Evolutionary conservation across 2,888 invertebrate species (phyloP).

Genomic region (Phyllotreta striolata): DNA sequence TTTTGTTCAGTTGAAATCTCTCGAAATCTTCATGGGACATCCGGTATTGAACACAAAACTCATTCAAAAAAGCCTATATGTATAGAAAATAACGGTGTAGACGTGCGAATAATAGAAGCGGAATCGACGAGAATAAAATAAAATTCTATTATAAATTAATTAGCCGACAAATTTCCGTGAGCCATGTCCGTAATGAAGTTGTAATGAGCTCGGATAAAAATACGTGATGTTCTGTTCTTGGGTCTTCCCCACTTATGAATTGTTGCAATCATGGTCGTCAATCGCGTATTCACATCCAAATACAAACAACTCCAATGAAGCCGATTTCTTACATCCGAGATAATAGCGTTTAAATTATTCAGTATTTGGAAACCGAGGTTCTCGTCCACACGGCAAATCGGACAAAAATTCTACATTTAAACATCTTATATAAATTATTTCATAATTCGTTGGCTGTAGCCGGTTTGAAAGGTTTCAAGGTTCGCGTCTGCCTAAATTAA

Average conservation of each 20-base stretch:
- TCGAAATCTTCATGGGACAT: too few species aligned
- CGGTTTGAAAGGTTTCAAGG: slow-evolving; percentile 17
- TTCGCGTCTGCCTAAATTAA: slow-evolving; percentile 4
- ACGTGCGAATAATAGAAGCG: too few species aligned
- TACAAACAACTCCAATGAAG: slow-evolving; percentile 6
- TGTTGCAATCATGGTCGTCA: slow-evolving; percentile 2
- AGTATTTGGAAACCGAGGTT: slow-evolving; percentile 11
- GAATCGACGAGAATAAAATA: too few species aligned
- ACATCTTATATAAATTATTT: not conserved
- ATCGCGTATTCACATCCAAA: slow-evolving; percentile 1
- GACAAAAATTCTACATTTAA: not conserved
- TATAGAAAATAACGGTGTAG: too few species aligned
- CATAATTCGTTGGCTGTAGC: slow-evolving; percentile 8
- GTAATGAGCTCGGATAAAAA: too few species aligned
- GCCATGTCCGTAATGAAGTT: too few species aligned
- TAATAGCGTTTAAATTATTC: not conserved
- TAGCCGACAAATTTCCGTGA: too few species aligned
- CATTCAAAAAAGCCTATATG: too few species aligned
- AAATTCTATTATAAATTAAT: too few species aligned
- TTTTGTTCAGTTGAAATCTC: too few species aligned
- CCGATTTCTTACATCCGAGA: slow-evolving; percentile 1
- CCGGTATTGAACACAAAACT: too few species aligned
- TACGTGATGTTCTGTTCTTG: slow-evolving; percentile 12
- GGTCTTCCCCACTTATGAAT: slow-evolving; percentile 23
- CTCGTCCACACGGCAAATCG: slow-evolving; percentile 2